A percentile compares a stretch with the other conserved stretches of the same genome.
Evolutionary conservation across 2,797 vertebrate species (phyloP).

Genomic region (Sebastes paucispinis): DNA sequence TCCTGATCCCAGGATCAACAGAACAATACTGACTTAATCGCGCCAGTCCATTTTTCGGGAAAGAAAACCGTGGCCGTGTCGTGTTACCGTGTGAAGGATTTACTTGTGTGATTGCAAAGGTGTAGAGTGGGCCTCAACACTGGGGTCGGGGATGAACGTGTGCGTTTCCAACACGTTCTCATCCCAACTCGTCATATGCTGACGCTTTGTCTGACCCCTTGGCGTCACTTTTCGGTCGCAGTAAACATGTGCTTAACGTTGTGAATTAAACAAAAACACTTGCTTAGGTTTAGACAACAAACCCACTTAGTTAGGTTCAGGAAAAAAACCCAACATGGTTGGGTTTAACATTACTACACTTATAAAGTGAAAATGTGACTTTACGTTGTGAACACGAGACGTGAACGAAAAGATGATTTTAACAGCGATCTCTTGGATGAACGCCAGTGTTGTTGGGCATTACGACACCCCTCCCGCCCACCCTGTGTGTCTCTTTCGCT

Average conservation of each 20-base stretch:
- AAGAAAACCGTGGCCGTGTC: neutral
- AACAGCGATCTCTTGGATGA: fast-evolving
- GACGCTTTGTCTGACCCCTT: neutral
- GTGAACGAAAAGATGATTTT: no score
- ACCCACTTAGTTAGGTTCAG: no score
- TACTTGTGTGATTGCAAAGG: slow-evolving; percentile 1
- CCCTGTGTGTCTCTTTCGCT: no score
- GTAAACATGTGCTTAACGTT: neutral
- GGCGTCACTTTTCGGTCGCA: neutral
- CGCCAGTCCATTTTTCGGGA: slow-evolving; percentile 20
- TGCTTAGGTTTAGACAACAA: neutral
- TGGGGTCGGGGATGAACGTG: neutral
- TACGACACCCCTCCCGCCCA: fast-evolving
- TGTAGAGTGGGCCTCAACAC: slow-evolving; percentile 1
- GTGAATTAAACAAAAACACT: neutral
- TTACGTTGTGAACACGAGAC: no score
- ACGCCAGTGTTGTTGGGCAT: no score
- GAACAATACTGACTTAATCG: slow-evolving; percentile 35
- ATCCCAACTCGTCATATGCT: neutral
- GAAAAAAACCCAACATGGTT: no score
- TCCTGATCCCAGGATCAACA: slow-evolving; percentile 31
- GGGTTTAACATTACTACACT: no score
- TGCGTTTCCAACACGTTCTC: neutral
- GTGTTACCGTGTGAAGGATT: slow-evolving; percentile 9
- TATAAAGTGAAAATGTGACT: no score